Evolutionary conservation across 2,888 invertebrate species (phyloP).

Genomic region (Tyria jacobaeae): DNA sequence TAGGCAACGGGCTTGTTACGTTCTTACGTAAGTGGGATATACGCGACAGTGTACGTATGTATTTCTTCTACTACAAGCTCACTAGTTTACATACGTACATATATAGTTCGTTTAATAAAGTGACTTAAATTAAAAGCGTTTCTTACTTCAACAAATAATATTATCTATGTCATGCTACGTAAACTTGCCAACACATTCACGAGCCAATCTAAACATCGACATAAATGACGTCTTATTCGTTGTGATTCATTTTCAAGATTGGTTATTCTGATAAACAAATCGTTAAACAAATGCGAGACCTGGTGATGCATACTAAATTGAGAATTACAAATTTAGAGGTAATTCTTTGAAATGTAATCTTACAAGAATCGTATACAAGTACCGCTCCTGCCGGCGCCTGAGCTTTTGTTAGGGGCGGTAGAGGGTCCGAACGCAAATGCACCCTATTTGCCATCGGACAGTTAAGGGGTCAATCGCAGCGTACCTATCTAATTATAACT

Average conservation of each 20-base stretch:
- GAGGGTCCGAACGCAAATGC: too few relatives aligned
- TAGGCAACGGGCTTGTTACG: too few relatives aligned
- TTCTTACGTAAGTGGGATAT: too few relatives aligned
- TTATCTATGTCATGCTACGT: conserved; percentile 5
- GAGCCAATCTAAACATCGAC: conserved; percentile 6
- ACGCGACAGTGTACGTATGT: too few relatives aligned
- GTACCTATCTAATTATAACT: too few relatives aligned
- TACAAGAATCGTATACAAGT: neutral
- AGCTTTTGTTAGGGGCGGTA: too few relatives aligned
- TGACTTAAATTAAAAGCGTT: neutral
- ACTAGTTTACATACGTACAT: too few relatives aligned
- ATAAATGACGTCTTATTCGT: conserved; percentile 7
- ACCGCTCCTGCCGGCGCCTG: too few relatives aligned
- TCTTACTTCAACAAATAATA: conserved; percentile 3
- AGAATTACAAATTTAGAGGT: conserved; percentile 9
- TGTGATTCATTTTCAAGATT: conserved; percentile 20
- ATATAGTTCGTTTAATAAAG: neutral
- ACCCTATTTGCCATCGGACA: too few relatives aligned
- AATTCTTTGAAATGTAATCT: conserved; percentile 6
- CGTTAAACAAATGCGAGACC: conserved; percentile 11
- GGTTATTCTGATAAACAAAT: conserved; percentile 17
- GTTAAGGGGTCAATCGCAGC: too few relatives aligned
- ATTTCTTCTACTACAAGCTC: neutral
- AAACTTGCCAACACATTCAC: conserved; percentile 7
- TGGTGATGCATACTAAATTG: conserved; percentile 8